Base-by-base conservation (phyloP, 2,888 invertebrate genomes). In the Heterodera filipjevi region DNA sequence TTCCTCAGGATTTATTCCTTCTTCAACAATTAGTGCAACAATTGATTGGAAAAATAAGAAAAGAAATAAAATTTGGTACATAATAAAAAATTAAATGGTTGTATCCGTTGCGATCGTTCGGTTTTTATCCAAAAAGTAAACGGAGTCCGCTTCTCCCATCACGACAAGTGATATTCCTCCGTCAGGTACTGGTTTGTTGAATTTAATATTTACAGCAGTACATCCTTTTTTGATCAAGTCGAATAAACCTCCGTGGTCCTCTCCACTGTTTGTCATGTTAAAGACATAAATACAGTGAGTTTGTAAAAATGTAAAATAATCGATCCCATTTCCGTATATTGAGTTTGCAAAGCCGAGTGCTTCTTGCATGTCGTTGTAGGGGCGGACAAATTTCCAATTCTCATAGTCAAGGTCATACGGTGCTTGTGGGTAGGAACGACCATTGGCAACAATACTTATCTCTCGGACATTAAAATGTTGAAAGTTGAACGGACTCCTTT, bases 111-210 rank as follows among this genome's bases (percentile, higher is more conserved):
- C 32, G 6, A 77, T 49, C 1, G 77, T 71, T 6, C 77, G 68
- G 44, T 77, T 77, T 77, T 70, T 77, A 33, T 77, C 77, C 30
- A 77, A 27, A 22, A 77, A 35, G 10, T 66, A 49, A 32, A 77
- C 32, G 1, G 71, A 66, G 44, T 77, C 77, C 0, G 44, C 71
- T 77, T 77, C 77, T 0, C 49, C 71, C 71, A 71, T 71, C 16
- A 44, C 77, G 14, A 77, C 22, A 0, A 77, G 22, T 27, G 44
- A 39, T 12, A 77, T 22, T 12, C 77, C 77, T 0, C 77, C 77
- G 1, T 33, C 77, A 6, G 77, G 77, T 6, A 77, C 70, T 27
- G 68, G 49, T 35, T 66, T 32, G 1, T 32, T 77, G 32, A 77
- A 77, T 77, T 77, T 77, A 0, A 77, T 77, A 1, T 71, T 33